Conservation (phyloP, 2,888 invertebrate genomes). For the Sericinus montela region DNA sequence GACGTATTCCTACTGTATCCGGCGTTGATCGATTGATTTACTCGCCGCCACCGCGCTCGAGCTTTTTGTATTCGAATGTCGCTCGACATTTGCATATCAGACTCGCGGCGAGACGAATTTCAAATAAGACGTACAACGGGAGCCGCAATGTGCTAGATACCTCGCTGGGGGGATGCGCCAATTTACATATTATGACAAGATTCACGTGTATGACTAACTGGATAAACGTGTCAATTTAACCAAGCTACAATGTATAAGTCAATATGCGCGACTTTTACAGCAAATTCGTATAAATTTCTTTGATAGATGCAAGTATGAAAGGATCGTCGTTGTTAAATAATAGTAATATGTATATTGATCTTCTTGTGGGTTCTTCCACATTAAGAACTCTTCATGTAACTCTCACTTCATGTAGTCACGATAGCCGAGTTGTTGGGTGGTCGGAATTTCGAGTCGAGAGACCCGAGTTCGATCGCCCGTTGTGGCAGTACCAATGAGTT, state of each 20-base stretch:
- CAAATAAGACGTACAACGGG: constrained; percentile 47
- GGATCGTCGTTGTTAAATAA: too few species aligned
- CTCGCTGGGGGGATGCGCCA: constrained; percentile 6
- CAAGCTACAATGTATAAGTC: background rate
- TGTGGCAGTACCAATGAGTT: too few species aligned
- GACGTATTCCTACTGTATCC: constrained; percentile 76
- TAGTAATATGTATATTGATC: too few species aligned
- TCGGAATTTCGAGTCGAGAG: too few species aligned
- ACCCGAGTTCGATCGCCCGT: too few species aligned
- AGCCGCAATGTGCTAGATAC: constrained; percentile 20
- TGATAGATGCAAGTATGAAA: background rate
- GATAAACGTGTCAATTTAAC: constrained; percentile 14
- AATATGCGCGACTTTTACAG: background rate
- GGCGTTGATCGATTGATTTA: constrained; percentile 80
- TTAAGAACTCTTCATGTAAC: too few species aligned
- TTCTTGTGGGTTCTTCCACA: too few species aligned
- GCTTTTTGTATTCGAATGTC: constrained; percentile 79
- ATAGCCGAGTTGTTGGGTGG: too few species aligned
- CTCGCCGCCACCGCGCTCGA: constrained; percentile 76
- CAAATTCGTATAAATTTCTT: constrained; percentile 2
- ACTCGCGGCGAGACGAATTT: constrained; percentile 67
- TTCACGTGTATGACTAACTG: constrained; percentile 13
- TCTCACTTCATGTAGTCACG: too few species aligned
- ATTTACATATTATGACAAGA: constrained; percentile 20
- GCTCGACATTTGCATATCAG: constrained; percentile 72